Evolutionary conservation across 2,797 vertebrate species (phyloP).

Genomic region (Rhodeus uyekii): DNA sequence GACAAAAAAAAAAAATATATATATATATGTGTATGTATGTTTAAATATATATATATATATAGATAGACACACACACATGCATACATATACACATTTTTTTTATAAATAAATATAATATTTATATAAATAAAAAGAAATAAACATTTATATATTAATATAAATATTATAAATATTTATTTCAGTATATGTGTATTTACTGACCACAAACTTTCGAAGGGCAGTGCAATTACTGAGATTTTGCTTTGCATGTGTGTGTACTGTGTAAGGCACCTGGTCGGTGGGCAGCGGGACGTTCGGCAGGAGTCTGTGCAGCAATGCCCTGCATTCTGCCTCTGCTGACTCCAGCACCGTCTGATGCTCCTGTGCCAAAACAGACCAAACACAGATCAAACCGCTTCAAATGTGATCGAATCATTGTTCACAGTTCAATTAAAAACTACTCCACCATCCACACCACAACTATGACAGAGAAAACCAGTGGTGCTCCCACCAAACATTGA

Average conservation of each 20-base stretch:
- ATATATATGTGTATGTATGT: too few relatives aligned
- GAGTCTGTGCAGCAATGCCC: constrained; percentile 86
- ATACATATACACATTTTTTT: too few relatives aligned
- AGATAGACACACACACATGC: too few relatives aligned
- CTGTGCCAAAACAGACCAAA: constrained; percentile 70
- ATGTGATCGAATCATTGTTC: background rate
- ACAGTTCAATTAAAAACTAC: background rate
- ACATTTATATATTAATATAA: too few relatives aligned
- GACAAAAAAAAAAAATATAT: too few relatives aligned
- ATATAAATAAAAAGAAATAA: too few relatives aligned
- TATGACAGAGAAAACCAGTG: background rate
- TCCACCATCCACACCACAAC: background rate
- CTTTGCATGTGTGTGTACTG: background rate
- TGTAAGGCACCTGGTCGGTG: constrained; percentile 69
- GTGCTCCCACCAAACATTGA: background rate
- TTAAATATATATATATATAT: too few relatives aligned
- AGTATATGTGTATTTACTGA: too few relatives aligned
- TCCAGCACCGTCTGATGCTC: constrained; percentile 84
- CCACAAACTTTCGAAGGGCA: too few relatives aligned
- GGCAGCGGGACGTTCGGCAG: constrained; percentile 89
- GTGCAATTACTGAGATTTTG: too few relatives aligned
- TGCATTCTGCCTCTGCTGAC: constrained; percentile 81
- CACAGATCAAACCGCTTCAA: background rate
- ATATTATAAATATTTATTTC: too few relatives aligned
- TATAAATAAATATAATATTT: too few relatives aligned